Conservation (phyloP, 2,113 vertebrate genomes). For the Dolichotis patagonum region DNA sequence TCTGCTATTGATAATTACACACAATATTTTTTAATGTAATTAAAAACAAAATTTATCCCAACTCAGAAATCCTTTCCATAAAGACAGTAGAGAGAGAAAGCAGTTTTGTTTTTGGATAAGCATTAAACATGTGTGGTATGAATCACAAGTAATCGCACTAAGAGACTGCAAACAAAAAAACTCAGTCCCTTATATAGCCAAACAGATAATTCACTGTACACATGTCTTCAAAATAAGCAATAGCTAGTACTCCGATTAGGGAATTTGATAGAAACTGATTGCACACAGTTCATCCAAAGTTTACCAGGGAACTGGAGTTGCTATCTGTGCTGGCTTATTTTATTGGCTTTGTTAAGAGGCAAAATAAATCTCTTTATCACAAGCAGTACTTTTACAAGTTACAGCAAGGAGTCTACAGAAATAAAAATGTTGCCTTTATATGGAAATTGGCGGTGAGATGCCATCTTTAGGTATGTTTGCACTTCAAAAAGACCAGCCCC, state of each 20-base stretch:
- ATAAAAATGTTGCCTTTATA: background rate
- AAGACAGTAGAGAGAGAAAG: background rate
- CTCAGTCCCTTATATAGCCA: background rate
- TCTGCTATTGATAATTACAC: background rate
- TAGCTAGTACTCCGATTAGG: background rate
- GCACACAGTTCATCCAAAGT: background rate
- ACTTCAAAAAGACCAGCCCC: background rate
- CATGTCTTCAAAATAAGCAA: background rate
- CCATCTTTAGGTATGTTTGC: background rate
- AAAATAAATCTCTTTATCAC: background rate
- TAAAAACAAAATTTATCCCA: slow-evolving; percentile 25
- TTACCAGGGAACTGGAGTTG: background rate
- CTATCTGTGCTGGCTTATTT: background rate
- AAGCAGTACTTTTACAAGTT: background rate
- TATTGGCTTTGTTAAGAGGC: background rate
- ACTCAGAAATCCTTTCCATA: background rate
- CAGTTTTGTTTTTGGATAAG: background rate
- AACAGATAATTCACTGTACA: background rate
- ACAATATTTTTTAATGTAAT: background rate
- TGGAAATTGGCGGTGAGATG: background rate
- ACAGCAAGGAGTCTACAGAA: background rate
- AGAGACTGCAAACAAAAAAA: background rate
- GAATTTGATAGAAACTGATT: background rate
- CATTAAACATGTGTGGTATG: background rate
- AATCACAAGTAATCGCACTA: background rate